Evolutionary conservation across 2,888 invertebrate genomes (phyloP).

Genomic region (Kuschelorhynchus macadamiae): DNA sequence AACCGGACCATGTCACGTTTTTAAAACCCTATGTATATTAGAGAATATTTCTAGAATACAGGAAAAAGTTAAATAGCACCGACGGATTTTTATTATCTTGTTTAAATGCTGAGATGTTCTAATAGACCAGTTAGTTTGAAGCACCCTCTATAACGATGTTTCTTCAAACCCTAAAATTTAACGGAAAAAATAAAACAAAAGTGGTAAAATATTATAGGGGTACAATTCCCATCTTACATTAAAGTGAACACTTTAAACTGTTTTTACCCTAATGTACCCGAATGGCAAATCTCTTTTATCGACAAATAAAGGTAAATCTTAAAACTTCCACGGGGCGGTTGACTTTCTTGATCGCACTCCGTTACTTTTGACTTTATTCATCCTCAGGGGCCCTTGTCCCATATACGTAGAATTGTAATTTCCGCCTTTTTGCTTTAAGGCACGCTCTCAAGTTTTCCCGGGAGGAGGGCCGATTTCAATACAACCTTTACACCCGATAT

Average conservation of each 20-base stretch:
- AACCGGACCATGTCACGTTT: no score
- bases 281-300: slow-evolving; percentile 44
- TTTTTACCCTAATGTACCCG: slow-evolving; percentile 36
- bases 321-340: slow-evolving; percentile 35
- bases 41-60: no score
- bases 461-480: slow-evolving; percentile 67
- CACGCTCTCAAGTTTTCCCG: slow-evolving; percentile 58
- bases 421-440: slow-evolving; percentile 63
- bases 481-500: slow-evolving; percentile 53
- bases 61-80: no score
- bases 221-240: no score
- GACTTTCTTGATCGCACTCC: slow-evolving; percentile 57
- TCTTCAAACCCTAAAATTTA: no score
- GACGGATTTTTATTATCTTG: no score
- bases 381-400: slow-evolving; percentile 67
- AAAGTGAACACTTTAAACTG: slow-evolving; percentile 31
- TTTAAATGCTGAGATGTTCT: no score
- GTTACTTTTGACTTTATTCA: slow-evolving; percentile 69
- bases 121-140: no score
- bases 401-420: slow-evolving; percentile 64
- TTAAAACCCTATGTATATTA: no score
- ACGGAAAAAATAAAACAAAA: no score
- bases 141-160: no score
- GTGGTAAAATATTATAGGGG: no score
- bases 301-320: slow-evolving; percentile 51